A percentile compares a stretch with the other conserved stretches of the same genome.
phyloP scores from a whole-genome alignment of 2,113 vertebrate genomes.

The Gracilinanus agilis region DNA sequence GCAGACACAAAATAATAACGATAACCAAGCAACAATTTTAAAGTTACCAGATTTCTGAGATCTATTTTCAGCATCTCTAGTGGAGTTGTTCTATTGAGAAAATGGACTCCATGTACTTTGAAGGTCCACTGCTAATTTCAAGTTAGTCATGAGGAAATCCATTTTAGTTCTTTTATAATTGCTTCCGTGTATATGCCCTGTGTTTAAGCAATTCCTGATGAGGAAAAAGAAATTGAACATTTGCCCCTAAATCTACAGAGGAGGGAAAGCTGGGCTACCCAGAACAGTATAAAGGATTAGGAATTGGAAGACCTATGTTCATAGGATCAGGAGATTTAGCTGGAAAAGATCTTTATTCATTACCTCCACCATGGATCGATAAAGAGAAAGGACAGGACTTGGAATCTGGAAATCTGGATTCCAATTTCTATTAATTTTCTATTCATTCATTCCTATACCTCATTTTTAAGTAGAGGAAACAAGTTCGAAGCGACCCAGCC shows the following conservation, averaged over 20 bases:
- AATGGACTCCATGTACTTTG: neutral
- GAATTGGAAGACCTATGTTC: neutral
- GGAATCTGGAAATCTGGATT: neutral
- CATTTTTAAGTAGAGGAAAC: neutral
- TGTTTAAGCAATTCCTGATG: neutral
- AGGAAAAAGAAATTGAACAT: neutral
- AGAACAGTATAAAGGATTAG: neutral
- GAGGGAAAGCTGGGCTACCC: neutral
- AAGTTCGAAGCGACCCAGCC: neutral
- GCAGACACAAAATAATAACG: neutral
- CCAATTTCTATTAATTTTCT: neutral
- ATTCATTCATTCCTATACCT: neutral
- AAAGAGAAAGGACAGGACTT: no score
- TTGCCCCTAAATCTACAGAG: neutral
- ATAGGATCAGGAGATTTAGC: neutral
- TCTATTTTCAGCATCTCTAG: constrained; percentile 5
- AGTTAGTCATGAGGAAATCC: neutral
- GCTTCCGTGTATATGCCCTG: neutral
- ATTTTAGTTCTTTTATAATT: neutral
- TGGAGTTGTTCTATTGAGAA: neutral
- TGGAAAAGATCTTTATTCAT: no score
- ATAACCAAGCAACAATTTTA: neutral
- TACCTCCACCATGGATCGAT: no score
- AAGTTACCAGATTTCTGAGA: neutral
- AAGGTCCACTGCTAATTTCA: neutral